Conservation (phyloP, 2,888 invertebrate genomes). For the Lithophane socia region DNA sequence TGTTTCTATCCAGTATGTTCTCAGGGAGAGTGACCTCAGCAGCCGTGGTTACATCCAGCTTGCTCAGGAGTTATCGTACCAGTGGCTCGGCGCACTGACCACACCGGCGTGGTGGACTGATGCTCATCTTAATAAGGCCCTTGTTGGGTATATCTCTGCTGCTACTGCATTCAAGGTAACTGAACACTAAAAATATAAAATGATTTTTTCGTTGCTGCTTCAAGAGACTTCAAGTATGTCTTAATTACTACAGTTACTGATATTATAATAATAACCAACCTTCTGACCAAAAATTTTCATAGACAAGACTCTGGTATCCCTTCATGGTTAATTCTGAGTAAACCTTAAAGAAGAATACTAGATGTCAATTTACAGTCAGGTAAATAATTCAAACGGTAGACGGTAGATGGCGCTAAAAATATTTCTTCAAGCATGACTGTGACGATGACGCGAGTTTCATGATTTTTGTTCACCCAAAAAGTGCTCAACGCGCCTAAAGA, state of each 20-base stretch:
- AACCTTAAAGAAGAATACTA: neutral
- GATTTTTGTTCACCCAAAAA: no score
- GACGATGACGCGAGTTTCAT: no score
- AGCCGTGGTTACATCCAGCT: slow-evolving; percentile 92
- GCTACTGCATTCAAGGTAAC: slow-evolving; percentile 93
- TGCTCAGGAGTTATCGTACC: slow-evolving; percentile 94
- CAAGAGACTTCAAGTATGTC: neutral
- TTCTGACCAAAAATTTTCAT: neutral
- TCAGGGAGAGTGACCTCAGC: slow-evolving; percentile 94
- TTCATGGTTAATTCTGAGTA: no score
- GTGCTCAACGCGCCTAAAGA: no score
- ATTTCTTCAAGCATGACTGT: no score
- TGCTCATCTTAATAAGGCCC: slow-evolving; percentile 94
- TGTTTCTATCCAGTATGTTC: neutral
- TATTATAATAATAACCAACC: neutral
- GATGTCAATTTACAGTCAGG: neutral
- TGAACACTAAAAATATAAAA: neutral
- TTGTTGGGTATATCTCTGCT: slow-evolving; percentile 94
- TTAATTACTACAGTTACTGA: neutral
- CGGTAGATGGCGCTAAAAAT: no score
- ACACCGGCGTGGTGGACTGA: slow-evolving; percentile 95
- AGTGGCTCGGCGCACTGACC: slow-evolving; percentile 94
- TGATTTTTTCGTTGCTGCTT: neutral
- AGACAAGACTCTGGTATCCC: neutral
- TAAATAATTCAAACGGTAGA: no score